Evolutionary conservation across 2,113 vertebrate genomes (phyloP).

Genomic region (Centropus unirufus): DNA sequence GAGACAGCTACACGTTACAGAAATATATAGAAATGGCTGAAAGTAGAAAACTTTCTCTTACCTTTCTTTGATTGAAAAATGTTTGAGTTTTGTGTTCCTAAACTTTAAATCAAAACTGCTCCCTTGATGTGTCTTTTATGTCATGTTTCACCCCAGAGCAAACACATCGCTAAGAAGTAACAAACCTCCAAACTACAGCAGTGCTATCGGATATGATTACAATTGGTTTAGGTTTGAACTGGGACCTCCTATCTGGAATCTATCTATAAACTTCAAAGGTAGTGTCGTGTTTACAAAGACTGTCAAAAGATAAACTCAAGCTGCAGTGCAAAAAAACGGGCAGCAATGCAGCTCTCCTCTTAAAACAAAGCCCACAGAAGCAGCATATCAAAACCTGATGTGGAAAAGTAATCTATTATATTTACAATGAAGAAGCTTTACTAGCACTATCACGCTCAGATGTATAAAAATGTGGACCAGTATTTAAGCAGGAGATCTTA

Average conservation of each 20-base stretch:
- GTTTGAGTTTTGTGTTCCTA: not conserved
- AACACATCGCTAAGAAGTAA: not conserved
- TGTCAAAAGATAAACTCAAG: not conserved
- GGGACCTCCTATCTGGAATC: not conserved
- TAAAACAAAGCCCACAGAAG: not conserved
- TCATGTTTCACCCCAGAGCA: not conserved
- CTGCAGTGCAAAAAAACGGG: not conserved
- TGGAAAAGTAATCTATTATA: not conserved
- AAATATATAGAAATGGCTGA: not conserved
- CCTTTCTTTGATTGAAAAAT: slow-evolving; percentile 3
- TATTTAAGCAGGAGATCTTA: not conserved
- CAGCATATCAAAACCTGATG: not conserved
- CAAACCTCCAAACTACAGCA: not conserved
- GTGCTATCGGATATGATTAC: not conserved
- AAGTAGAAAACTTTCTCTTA: slow-evolving; percentile 24
- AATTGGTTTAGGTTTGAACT: not conserved
- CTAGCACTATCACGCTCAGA: not conserved
- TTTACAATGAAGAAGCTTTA: not conserved
- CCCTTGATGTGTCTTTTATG: not conserved
- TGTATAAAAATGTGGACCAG: not conserved
- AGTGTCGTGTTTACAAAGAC: not conserved
- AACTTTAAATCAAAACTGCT: not conserved
- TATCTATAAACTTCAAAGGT: not conserved
- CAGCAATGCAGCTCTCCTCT: not conserved
- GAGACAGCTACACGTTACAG: not conserved